A percentile compares a stretch with the other conserved stretches of the same genome.
Conservation (phyloP, 1,140 invertebrate species). For the Cyclargus thomasi region DNA sequence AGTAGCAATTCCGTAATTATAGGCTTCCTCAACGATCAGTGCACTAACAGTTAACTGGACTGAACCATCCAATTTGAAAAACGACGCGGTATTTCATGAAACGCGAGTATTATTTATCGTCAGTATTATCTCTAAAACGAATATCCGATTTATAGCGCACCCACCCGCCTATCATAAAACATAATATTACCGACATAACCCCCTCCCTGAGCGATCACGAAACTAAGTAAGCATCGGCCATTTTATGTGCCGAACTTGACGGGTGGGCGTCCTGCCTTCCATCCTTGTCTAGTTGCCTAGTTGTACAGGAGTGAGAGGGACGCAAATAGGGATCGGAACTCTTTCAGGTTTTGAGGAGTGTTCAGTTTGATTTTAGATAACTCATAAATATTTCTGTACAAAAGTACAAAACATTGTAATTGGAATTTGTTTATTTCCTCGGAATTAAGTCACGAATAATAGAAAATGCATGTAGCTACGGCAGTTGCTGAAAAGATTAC, state of each 20-base stretch:
- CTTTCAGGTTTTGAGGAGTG: constrained; percentile 56
- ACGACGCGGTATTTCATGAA: neutral
- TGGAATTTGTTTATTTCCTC: neutral
- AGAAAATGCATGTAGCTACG: too few relatives aligned
- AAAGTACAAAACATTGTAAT: neutral
- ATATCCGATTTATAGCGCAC: constrained; percentile 12
- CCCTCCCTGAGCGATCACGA: constrained; percentile 71
- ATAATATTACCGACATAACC: constrained; percentile 49
- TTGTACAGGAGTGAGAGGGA: constrained; percentile 31
- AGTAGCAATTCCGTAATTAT: constrained; percentile 24
- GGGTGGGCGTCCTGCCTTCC: constrained; percentile 39
- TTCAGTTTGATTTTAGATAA: constrained; percentile 49
- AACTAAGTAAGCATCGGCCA: constrained; percentile 71
- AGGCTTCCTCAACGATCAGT: constrained; percentile 17
- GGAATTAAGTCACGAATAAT: too few relatives aligned
- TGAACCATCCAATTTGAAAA: constrained; percentile 13
- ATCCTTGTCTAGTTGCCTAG: constrained; percentile 35
- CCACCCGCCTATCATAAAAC: constrained; percentile 17
- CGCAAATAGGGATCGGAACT: constrained; percentile 43
- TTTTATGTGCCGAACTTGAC: constrained; percentile 66
- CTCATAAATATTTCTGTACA: constrained; percentile 35
- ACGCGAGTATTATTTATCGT: constrained; percentile 16
- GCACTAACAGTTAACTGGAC: constrained; percentile 21
- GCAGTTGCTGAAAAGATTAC: neutral
- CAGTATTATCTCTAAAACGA: constrained; percentile 18